Percentiles rank a stretch among this genome's conserved stretches.
These are phyloP conservation scores for Bolinopsis microptera DNA, from an alignment of 37 sponge, comb jelly and placozoan species.

Conservation along the genomic window DNA sequence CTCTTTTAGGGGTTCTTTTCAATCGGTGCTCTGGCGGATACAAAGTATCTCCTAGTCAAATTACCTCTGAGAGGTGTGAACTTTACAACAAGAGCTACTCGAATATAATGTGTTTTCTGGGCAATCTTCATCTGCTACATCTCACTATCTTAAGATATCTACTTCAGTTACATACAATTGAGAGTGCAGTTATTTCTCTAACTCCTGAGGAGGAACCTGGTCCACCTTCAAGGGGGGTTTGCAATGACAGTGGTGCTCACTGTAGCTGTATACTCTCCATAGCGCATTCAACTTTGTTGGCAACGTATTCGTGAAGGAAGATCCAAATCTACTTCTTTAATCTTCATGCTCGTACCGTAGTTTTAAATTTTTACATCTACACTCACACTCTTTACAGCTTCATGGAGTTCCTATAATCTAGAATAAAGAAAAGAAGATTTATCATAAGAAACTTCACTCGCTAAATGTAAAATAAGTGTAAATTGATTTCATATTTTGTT, in stretches of 20 bases:
- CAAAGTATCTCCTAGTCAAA: neutral
- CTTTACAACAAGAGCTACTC: neutral
- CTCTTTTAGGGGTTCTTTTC: neutral
- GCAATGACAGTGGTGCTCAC: neutral
- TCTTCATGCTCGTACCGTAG: too few relatives aligned
- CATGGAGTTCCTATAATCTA: neutral
- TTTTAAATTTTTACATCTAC: neutral
- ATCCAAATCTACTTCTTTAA: neutral
- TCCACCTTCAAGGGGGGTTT: neutral
- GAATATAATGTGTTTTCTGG: too few relatives aligned
- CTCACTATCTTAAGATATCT: too few relatives aligned
- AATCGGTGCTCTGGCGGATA: neutral
- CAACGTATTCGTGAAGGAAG: neutral
- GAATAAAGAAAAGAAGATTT: too few relatives aligned
- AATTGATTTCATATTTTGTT: too few relatives aligned
- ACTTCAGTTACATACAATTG: neutral
- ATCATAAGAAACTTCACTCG: too few relatives aligned
- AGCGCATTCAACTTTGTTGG: neutral
- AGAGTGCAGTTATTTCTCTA: neutral
- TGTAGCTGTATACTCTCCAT: too few relatives aligned
- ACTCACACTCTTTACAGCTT: neutral
- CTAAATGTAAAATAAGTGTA: too few relatives aligned
- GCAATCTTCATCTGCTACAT: too few relatives aligned
- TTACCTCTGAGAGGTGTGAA: neutral
- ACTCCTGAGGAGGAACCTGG: neutral